Percentiles rank a stretch among this genome's conserved stretches.
Evolutionary conservation across 2,888 invertebrate species (phyloP).

Genomic region (Caenorhabditis becei): DNA sequence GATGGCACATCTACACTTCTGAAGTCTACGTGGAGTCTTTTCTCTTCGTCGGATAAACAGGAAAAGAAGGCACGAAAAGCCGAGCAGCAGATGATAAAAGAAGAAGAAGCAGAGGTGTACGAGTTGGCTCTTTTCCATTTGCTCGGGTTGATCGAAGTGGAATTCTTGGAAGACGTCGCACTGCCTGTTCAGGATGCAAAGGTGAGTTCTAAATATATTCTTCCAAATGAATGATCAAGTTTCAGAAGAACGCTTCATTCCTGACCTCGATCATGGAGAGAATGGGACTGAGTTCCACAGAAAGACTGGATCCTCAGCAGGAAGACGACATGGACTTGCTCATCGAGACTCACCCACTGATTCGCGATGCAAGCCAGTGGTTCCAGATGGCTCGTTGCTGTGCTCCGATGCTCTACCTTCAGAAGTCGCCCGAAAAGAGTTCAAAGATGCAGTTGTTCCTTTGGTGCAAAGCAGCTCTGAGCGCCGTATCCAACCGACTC

Average conservation of each 20-base stretch:
- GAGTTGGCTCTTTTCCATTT: slow-evolving; percentile 56
- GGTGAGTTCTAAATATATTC: slow-evolving; percentile 6
- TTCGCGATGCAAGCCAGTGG: slow-evolving; percentile 50
- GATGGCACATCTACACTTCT: slow-evolving; percentile 37
- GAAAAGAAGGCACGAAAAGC: slow-evolving; percentile 49
- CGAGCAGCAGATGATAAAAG: slow-evolving; percentile 46
- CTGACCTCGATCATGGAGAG: slow-evolving; percentile 55
- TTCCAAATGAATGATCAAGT: background rate
- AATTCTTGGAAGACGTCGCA: slow-evolving; percentile 61
- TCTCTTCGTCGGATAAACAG: slow-evolving; percentile 45
- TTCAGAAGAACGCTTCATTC: slow-evolving; percentile 61
- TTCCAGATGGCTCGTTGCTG: slow-evolving; percentile 61
- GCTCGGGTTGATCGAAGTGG: slow-evolving; percentile 52
- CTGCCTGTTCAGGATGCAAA: slow-evolving; percentile 55
- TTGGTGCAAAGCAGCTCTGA: slow-evolving; percentile 59
- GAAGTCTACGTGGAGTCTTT: slow-evolving; percentile 60
- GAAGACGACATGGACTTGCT: slow-evolving; percentile 64
- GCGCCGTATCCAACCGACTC: slow-evolving; percentile 34
- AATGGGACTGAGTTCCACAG: slow-evolving; percentile 42
- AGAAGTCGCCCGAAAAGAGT: slow-evolving; percentile 36
- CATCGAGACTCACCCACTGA: slow-evolving; percentile 59
- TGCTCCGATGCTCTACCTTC: slow-evolving; percentile 56
- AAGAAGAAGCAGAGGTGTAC: slow-evolving; percentile 61
- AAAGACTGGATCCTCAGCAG: slow-evolving; percentile 32
- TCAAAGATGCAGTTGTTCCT: slow-evolving; percentile 49